Conservation (phyloP, 2,888 invertebrate genomes). For the Macrophya annulata region DNA sequence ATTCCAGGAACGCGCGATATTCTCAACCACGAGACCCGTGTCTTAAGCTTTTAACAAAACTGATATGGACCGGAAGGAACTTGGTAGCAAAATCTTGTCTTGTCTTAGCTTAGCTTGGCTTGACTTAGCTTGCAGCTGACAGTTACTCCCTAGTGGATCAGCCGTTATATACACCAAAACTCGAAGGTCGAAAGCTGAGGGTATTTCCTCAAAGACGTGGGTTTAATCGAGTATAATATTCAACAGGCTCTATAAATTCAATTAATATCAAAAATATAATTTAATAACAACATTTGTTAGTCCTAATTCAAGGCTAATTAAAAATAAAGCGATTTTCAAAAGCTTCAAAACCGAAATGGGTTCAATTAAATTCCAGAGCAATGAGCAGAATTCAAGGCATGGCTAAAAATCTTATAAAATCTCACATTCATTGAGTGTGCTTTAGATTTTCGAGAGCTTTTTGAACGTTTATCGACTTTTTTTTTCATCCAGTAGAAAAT, state of each 20-base stretch:
- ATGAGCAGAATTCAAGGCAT: not conserved
- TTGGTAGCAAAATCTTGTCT: not conserved
- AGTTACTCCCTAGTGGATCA: not conserved
- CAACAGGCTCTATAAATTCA: not conserved
- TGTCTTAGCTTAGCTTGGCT: not conserved
- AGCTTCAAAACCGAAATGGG: not conserved
- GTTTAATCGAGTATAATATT: constrained; percentile 8
- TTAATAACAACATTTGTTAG: not conserved
- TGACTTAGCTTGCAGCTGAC: not conserved
- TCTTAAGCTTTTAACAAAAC: not conserved
- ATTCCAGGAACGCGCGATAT: not conserved
- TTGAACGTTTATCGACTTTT: no score
- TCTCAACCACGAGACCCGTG: not conserved
- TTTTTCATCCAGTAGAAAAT: not conserved
- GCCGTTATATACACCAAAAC: not conserved
- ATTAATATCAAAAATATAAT: constrained; percentile 3
- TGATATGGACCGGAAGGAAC: constrained; percentile 14
- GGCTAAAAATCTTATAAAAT: not conserved
- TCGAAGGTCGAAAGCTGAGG: not conserved
- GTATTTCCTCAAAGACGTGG: not conserved
- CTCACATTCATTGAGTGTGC: not conserved
- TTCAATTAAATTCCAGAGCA: not conserved
- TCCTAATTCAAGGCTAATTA: not conserved
- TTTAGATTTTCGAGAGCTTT: not conserved
- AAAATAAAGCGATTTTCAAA: not conserved